Base-by-base conservation (phyloP, 2,113 vertebrate species). In the Caretta caretta region DNA sequence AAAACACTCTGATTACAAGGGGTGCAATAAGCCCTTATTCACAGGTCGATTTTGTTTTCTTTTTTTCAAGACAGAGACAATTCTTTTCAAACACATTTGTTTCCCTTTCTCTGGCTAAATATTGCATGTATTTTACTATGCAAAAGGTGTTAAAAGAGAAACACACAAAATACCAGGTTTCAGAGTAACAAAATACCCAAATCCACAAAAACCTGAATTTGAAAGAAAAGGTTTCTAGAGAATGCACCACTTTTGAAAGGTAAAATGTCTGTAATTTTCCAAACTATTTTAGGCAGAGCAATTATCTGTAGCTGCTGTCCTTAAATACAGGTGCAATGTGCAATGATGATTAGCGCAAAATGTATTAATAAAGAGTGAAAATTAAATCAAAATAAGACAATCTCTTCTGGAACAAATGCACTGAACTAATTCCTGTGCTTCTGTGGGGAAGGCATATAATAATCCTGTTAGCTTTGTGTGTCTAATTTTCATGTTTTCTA, bases 401-500 rank as follows among this genome's bases (percentile, higher is more conserved):
- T 56, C 8, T 62, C 4, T 94, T 94, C 48, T 86, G 4, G 11
- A 83, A 48, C 38, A n/a, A 84, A 10, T 35, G 50, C 24, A 84
- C 3, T 2, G 5, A 88, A 84, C 7, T 14, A 79, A 72, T 59
- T 16, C 20, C 78, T 80, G 80, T 78, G 59, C 38, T 75, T 59
- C 31, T 3, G 57, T 8, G 76, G 31, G 38, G 89, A 83, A 95
- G 94, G n/a, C 25, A 42, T 65, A 53, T 50, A 94, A 81, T 27
- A 95, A 79, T 42, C 11, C 82, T 92, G 84, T 94, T 97, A 90
- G 88, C 84, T 86, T 90, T 93, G n/a, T 22, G 65, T 17, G 91
- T 54, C 49, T 95, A 97, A 97, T 98, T 98, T 98, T 98, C 96
- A 94, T 97, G 93, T 96, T 98, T 97, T 98, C 89, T 84, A 84